Conservation (phyloP, 2,888 invertebrate genomes). For the Pinctada fucata region DNA sequence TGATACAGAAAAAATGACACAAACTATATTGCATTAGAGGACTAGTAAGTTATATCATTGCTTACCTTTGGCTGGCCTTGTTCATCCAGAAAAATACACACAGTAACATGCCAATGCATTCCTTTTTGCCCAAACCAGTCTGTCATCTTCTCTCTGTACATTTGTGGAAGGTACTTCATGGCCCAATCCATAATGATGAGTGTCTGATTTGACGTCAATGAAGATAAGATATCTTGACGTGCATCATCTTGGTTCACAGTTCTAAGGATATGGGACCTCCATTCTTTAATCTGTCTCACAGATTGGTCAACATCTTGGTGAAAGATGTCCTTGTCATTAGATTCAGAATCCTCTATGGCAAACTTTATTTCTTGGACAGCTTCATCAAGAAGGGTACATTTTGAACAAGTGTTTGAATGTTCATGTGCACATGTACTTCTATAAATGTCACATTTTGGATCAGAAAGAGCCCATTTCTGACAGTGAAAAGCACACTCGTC, state of each 20-base stretch:
- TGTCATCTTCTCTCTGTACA: slow-evolving; percentile 22
- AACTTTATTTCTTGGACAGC: neutral
- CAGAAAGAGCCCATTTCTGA: slow-evolving; percentile 6
- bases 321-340: slow-evolving; percentile 5
- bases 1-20: too few relatives aligned
- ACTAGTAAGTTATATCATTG: too few relatives aligned
- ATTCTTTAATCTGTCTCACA: slow-evolving; percentile 2
- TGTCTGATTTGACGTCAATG: neutral
- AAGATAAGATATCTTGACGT: neutral
- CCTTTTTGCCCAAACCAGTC: slow-evolving; percentile 31
- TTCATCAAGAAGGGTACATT: slow-evolving; percentile 6
- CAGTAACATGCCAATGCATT: slow-evolving; percentile 16
- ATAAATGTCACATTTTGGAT: neutral
- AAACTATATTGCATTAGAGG: too few relatives aligned
- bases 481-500: slow-evolving; percentile 9
- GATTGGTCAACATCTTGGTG: neutral
- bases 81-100: slow-evolving; percentile 15
- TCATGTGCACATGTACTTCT: slow-evolving; percentile 1
- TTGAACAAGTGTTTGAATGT: slow-evolving; percentile 16
- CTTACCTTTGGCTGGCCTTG: neutral
- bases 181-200: slow-evolving; percentile 30
- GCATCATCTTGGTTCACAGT: slow-evolving; percentile 19
- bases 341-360: neutral
- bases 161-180: slow-evolving; percentile 24
- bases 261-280: slow-evolving; percentile 16